phyloP scores from a whole-genome alignment of 1,140 invertebrate genomes.

The Drosophila hydei region DNA sequence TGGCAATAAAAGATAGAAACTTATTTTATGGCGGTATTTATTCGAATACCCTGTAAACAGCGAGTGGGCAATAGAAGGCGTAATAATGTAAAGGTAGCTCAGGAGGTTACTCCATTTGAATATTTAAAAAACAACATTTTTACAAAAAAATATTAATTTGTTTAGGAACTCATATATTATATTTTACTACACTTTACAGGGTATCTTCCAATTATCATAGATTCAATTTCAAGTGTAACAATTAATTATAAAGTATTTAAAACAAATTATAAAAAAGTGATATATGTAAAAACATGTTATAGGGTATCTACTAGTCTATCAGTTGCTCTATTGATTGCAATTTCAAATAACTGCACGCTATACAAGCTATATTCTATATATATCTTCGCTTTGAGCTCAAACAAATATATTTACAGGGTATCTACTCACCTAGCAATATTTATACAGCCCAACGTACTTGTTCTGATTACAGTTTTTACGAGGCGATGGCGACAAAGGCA shows the following conservation, averaged over 20 bases:
- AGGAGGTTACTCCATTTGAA: neutral
- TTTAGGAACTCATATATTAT: no score
- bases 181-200: no score
- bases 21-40: constrained; percentile 83
- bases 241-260: neutral
- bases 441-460: neutral
- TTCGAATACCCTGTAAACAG: constrained; percentile 32
- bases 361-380: no score
- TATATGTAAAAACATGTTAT: no score
- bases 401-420: constrained; percentile 1
- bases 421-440: neutral
- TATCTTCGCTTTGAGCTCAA: no score
- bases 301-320: neutral
- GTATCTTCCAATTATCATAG: no score
- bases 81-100: neutral
- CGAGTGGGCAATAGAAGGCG: neutral
- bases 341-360: no score
- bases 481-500: constrained; percentile 65
- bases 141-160: no score
- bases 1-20: constrained; percentile 81
- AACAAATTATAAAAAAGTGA: neutral
- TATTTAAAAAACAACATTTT: no score
- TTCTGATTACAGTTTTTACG: constrained; percentile 82
- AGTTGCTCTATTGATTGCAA: no score
- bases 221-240: no score